A percentile compares a stretch with the other conserved stretches of the same genome.
Evolutionary conservation across 1,140 invertebrate genomes (phyloP).

Genomic region (Plectrocnemia conspersa): DNA sequence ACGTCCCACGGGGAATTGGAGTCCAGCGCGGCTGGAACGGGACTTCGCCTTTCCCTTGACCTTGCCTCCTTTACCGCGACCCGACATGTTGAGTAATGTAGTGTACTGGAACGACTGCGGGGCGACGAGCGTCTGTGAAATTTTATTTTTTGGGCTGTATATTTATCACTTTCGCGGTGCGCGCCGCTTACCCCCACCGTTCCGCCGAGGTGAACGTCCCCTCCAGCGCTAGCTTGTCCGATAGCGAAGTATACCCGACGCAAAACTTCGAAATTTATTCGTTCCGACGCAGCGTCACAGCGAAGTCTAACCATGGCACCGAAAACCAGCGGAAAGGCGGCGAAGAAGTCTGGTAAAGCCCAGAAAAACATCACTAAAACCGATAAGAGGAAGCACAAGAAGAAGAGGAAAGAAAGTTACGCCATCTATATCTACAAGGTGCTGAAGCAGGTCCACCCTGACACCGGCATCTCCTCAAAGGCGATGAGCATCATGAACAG

Average conservation of each 20-base stretch:
- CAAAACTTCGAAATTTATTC: no score
- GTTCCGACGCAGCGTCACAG: not conserved
- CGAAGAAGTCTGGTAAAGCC: constrained; percentile 54
- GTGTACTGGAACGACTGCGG: not conserved
- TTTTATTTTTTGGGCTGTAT: not conserved
- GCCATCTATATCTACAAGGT: constrained; percentile 69
- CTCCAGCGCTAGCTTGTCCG: not conserved
- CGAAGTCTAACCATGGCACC: constrained; percentile 40
- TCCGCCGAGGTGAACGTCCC: not conserved
- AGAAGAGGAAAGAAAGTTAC: constrained; percentile 62
- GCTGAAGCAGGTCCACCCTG: constrained; percentile 66
- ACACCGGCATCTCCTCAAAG: constrained; percentile 62
- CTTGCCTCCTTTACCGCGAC: constrained; percentile 60
- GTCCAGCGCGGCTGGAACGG: constrained; percentile 59
- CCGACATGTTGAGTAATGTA: constrained; percentile 45
- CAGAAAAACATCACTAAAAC: constrained; percentile 54
- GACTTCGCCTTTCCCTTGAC: constrained; percentile 59
- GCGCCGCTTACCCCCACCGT: not conserved
- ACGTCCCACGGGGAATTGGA: constrained; percentile 68
- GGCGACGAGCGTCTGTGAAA: not conserved
- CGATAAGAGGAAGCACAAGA: constrained; percentile 55
- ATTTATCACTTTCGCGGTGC: not conserved
- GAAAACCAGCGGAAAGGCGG: constrained; percentile 49
- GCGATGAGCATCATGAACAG: constrained; percentile 60
- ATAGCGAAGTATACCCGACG: no score